Conservation (phyloP, 1,140 invertebrate genomes). For the Trigoniulus corallinus region DNA sequence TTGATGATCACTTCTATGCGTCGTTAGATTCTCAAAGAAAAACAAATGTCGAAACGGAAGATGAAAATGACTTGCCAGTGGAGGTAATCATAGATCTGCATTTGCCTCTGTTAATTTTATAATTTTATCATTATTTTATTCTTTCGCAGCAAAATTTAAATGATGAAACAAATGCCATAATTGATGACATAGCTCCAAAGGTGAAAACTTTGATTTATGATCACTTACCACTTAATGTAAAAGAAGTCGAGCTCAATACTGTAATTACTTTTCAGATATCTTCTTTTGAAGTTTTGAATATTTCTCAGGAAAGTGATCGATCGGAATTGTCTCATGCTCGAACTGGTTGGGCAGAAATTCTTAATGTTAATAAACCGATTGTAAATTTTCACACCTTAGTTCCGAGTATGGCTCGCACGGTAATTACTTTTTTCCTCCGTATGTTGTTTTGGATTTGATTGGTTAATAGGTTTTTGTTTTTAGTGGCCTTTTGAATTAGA, state of each 20-base stretch:
- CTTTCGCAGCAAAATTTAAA: too few relatives aligned
- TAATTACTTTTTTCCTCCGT: conserved; percentile 9
- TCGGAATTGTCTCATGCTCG: neutral
- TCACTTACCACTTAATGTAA: too few relatives aligned
- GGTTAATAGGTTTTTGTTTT: conserved; percentile 13
- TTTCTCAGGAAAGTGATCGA: neutral
- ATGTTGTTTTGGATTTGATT: neutral
- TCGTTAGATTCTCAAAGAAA: neutral
- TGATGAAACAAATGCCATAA: too few relatives aligned
- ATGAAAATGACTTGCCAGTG: too few relatives aligned
- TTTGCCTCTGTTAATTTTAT: too few relatives aligned
- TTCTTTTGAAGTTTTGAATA: too few relatives aligned
- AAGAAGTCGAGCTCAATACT: too few relatives aligned
- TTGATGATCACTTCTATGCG: neutral
- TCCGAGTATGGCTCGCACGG: conserved; percentile 61
- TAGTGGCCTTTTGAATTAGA: conserved; percentile 86
- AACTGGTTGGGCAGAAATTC: conserved; percentile 67
- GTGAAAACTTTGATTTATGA: too few relatives aligned
- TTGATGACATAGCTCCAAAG: too few relatives aligned
- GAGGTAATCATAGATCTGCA: too few relatives aligned
- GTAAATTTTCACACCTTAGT: conserved; percentile 64
- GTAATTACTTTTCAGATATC: too few relatives aligned
- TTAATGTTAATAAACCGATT: conserved; percentile 62
- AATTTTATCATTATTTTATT: too few relatives aligned
- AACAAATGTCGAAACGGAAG: neutral